Evolutionary conservation across 2,797 vertebrate species (phyloP).

Genomic region (Smutsia gigantea): DNA sequence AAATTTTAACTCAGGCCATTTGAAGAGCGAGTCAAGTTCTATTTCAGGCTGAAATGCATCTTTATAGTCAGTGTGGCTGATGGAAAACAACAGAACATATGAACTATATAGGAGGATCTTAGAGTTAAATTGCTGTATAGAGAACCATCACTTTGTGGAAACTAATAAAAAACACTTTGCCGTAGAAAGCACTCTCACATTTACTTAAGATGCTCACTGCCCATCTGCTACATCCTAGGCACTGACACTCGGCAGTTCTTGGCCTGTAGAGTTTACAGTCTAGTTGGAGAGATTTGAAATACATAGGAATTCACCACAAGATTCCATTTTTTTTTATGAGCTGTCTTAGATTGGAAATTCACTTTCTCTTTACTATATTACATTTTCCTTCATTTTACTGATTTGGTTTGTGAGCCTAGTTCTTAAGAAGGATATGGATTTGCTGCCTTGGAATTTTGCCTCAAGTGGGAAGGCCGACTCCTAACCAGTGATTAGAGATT

Average conservation of each 20-base stretch:
- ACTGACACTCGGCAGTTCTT: not conserved
- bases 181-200: not conserved
- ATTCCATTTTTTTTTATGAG: not conserved
- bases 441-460: not conserved
- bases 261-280: not conserved
- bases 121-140: constrained; percentile 2
- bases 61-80: not conserved
- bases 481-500: not conserved
- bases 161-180: not conserved
- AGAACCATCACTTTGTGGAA: not conserved
- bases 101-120: constrained; percentile 21
- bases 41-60: not conserved
- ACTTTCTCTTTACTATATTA: not conserved
- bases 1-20: not conserved
- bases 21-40: constrained; percentile 12
- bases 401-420: constrained; percentile 1
- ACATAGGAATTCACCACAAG: not conserved
- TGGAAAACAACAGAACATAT: not conserved
- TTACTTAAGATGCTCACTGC: not conserved
- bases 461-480: not conserved
- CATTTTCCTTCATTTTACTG: not conserved
- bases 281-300: not conserved
- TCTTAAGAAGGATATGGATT: not conserved
- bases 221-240: not conserved
- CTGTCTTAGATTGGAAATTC: not conserved